Percentiles rank a stretch among this genome's conserved stretches.
These are phyloP conservation scores for Acropora tenuis DNA, from an alignment of 64 coral and sea anemone species.

Conservation along the genomic window DNA sequence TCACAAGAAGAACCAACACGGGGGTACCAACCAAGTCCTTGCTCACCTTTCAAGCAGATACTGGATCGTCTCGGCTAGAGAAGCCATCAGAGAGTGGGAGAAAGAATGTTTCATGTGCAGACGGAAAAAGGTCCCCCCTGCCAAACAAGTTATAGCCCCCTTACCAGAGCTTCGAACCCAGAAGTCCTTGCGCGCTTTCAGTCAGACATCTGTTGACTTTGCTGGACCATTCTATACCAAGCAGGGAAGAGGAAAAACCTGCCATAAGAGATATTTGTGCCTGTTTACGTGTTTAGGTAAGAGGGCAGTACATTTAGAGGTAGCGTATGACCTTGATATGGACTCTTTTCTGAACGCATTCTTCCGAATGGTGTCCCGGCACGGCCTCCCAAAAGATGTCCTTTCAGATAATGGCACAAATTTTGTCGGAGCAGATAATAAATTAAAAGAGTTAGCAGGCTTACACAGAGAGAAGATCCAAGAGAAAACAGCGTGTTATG, in stretches of 20 bases:
- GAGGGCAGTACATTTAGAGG: not conserved
- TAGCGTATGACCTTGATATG: slow-evolving; percentile 16
- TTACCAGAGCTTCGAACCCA: slow-evolving; percentile 31
- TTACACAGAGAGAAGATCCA: not conserved
- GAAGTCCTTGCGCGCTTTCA: slow-evolving; percentile 54
- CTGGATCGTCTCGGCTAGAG: slow-evolving; percentile 54
- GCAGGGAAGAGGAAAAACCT: not conserved
- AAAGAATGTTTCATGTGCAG: slow-evolving; percentile 50
- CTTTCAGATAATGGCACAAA: slow-evolving; percentile 32
- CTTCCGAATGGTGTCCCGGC: not conserved
- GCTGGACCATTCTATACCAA: slow-evolving; percentile 2
- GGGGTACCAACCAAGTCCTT: slow-evolving; percentile 59
- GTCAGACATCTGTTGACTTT: slow-evolving; percentile 38
- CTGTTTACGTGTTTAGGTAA: slow-evolving; percentile 3
- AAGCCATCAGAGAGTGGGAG: slow-evolving; percentile 68
- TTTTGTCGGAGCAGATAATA: slow-evolving; percentile 5
- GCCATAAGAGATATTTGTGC: slow-evolving; percentile 9
- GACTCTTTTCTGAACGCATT: slow-evolving; percentile 33
- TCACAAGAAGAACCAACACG: slow-evolving; percentile 40
- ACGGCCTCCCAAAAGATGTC: slow-evolving; percentile 4
- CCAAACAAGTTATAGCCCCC: slow-evolving; percentile 70
- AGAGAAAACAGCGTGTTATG: not conserved
- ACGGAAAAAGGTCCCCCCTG: slow-evolving; percentile 58
- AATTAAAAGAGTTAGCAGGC: not conserved
- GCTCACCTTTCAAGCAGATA: slow-evolving; percentile 30